phyloP scores from a whole-genome alignment of 2,888 invertebrate species.

The Cheilosia soror region DNA sequence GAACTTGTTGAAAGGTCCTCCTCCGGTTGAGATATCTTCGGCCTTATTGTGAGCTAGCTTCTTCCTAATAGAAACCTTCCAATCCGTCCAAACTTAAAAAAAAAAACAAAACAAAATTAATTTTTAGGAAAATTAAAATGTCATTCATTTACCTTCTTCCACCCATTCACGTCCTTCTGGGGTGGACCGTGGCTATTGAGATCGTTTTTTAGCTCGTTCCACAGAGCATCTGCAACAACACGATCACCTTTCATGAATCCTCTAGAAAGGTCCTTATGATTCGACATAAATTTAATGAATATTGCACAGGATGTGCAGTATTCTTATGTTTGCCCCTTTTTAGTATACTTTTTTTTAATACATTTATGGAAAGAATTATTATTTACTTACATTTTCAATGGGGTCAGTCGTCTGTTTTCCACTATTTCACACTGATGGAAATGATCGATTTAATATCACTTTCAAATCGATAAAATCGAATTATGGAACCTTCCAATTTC shows the following conservation, averaged over 20 bases:
- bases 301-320: too few species aligned
- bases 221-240: conserved; percentile 2
- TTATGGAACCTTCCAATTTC: too few species aligned
- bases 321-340: too few species aligned
- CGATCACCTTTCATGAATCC: conserved; percentile 5
- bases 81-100: conserved; percentile 17
- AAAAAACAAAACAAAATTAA: not conserved
- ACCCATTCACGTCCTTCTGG: conserved; percentile 17
- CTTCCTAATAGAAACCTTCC: conserved; percentile 11
- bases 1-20: not conserved
- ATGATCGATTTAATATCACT: too few species aligned
- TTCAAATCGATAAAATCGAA: too few species aligned
- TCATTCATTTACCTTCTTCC: conserved; percentile 10
- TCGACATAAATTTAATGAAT: not conserved
- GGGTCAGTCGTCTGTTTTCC: too few species aligned
- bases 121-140: not conserved
- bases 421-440: too few species aligned
- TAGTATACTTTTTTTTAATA: too few species aligned
- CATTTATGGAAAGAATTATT: too few species aligned
- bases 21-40: conserved; percentile 1
- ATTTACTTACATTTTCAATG: too few species aligned
- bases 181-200: conserved; percentile 9
- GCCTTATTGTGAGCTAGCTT: conserved; percentile 3
- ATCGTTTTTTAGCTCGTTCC: conserved; percentile 12
- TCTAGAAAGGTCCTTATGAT: not conserved